Base-by-base conservation (phyloP, 2,113 vertebrate genomes). In the Antennarius striatus region DNA sequence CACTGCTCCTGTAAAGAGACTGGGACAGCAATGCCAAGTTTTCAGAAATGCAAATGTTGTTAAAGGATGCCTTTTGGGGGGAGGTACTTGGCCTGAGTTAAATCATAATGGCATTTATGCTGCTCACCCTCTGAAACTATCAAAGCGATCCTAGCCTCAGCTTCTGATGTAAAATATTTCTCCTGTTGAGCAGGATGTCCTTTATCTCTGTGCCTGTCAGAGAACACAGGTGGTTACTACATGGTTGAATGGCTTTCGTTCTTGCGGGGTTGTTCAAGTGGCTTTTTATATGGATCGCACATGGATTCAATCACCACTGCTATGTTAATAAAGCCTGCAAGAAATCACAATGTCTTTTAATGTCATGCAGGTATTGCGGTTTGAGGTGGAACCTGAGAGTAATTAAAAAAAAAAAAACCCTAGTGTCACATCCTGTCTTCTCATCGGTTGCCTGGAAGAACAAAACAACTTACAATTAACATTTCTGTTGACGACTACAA, bases 401-500 rank as follows among this genome's bases (percentile, higher is more conserved):
- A 36, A 49, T 40, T 10, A 56, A 40, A 56, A 77, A 79, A 56
- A 77, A 79, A 22, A 22, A 22, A 22, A 1, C 12, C 29, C 14
- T 52, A 32, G 61, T 57, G 73, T 75, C 68, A 51, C 56, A 46
- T 71, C 75, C 43, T 43, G 62, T 36, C 55, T 50, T 29, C 47
- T 1, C 62, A 45, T 3, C 6, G 32, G 45, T 56, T 45, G 69
- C 64, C 70, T 73, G 46, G 73, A 84, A 82, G 68, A 76, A 68
- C 77, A 78, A 84, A 81, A 80, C 77, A 85, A 80, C 84, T 82
- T 82, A 55, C 71, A 7, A 28, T 30, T 54, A 46, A 72, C 58
- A 65, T 82, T 85, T 77, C 78, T 77, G 57, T n/a, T 14, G 82
- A 80, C 79, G 85, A 86, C 82, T 80, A 85, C 83, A 63, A 57